Base-by-base conservation (phyloP, 64 coral and sea anemone species). In the Trachythela sp. region DNA sequence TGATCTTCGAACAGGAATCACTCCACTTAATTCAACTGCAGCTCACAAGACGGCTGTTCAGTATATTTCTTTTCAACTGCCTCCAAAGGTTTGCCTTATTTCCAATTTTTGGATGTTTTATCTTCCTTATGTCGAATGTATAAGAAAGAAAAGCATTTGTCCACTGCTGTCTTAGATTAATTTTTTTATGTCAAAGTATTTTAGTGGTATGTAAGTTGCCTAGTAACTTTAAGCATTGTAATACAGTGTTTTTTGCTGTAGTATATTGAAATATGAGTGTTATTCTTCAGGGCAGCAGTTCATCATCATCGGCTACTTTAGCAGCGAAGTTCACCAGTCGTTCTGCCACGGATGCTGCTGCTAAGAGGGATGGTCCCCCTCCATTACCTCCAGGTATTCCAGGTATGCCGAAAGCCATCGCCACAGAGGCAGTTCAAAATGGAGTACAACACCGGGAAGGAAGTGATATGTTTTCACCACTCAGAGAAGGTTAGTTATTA, bases 41-140 rank as follows among this genome's bases (percentile, higher is more conserved):
- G 95, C 95, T 71, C 95, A 97, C 88, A 97, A 92, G 59, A 88
- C 93, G 14, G 92, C 95, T 24, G 95, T 97, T n/a, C 95, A 94
- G 45, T 97, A 88, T 64, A 83, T 97, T 2, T 70, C 86, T 43
- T 97, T 97, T 88, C 93, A 94, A 29, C 80, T 71, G 2, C 90
- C 92, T 48, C 87, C 80, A 30, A 97, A 94, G 93, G 94, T 93
- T 37, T 27, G 88, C 31, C 30, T 60, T 22, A 83, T 13, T 40
- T 22, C 20, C 0, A 48, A 43, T 76, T 48, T 54, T 50, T 54
- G 48, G 24, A 15, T 11, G 54, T 58, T 70, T 70, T 30, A n/a
- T 35, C 50, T 83, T 42, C 14, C 48, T 42, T 40, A 41, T 86
- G 20, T n/a, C 30, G 32, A 4, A 48, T 4, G 24, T 32, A 77